These are phyloP conservation scores for Coregonus clupeaformis DNA, from an alignment of 2,113 vertebrate genomes.

Conservation along the genomic window DNA sequence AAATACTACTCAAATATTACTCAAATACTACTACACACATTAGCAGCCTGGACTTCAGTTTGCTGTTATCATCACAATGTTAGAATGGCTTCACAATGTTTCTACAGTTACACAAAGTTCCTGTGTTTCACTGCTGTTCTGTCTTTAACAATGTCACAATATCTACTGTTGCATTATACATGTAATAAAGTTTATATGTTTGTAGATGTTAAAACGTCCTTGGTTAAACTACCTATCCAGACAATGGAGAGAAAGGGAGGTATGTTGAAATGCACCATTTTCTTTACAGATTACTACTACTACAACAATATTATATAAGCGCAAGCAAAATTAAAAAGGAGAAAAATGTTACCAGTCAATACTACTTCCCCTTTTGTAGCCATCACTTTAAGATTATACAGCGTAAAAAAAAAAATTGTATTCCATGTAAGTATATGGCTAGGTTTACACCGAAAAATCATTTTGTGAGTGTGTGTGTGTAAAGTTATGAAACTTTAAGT, in stretches of 20 bases:
- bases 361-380: conserved; percentile 32
- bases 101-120: conserved; percentile 28
- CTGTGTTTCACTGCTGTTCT: conserved; percentile 1
- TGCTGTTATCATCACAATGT: conserved; percentile 19
- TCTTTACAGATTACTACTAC: conserved; percentile 26
- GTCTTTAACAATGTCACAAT: conserved; percentile 27
- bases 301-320: conserved; percentile 39
- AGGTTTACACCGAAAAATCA: conserved; percentile 49
- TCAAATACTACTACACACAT: conserved; percentile 7
- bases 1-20: background rate
- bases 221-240: conserved; percentile 15
- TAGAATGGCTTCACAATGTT: conserved; percentile 24
- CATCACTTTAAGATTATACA: conserved; percentile 46
- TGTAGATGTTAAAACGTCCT: conserved; percentile 20
- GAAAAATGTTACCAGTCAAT: conserved; percentile 18
- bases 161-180: conserved; percentile 31
- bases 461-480: background rate
- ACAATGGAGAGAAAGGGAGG: conserved; percentile 16
- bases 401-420: conserved; percentile 18
- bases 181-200: conserved; percentile 23
- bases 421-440: conserved; percentile 36
- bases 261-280: conserved; percentile 41
- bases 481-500: background rate
- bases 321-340: conserved; percentile 38
- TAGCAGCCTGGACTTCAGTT: conserved; percentile 14